A percentile compares a stretch with the other conserved stretches of the same genome.
Conservation (phyloP, 35 echinoderm and acorn worm genomes). For the Lytechinus variegatus region DNA sequence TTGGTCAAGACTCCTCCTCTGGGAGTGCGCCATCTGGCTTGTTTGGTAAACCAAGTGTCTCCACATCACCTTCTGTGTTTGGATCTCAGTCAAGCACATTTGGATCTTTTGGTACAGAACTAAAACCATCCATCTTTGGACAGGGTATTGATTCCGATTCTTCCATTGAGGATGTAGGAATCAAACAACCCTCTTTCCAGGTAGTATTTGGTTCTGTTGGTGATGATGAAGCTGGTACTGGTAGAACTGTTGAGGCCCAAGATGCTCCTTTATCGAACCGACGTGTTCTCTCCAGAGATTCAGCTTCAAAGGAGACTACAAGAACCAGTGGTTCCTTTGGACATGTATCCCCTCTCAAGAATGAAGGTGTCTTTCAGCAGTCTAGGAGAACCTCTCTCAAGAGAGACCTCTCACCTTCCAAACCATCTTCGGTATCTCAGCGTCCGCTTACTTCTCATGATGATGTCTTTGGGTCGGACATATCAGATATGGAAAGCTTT, state of each 20-base stretch:
- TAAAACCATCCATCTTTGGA: not conserved
- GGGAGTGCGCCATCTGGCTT: not conserved
- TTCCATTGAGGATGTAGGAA: not conserved
- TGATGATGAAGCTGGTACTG: constrained; percentile 4
- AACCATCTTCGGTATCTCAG: not conserved
- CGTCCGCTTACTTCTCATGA: constrained; percentile 42
- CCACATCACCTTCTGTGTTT: constrained; percentile 1
- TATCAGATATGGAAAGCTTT: constrained; percentile 74
- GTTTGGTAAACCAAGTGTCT: not conserved
- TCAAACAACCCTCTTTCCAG: not conserved
- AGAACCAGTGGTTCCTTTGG: not conserved
- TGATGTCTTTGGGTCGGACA: constrained; percentile 50
- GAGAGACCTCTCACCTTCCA: constrained; percentile 30
- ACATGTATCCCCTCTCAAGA: not conserved
- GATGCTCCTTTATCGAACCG: not conserved
- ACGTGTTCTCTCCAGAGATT: not conserved
- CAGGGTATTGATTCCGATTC: not conserved
- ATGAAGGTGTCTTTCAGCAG: not conserved
- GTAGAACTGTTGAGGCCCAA: not conserved
- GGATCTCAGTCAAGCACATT: not conserved
- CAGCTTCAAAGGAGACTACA: not conserved
- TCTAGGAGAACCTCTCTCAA: constrained; percentile 17
- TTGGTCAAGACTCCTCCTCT: not conserved
- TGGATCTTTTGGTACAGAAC: constrained; percentile 42
- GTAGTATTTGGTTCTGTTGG: not conserved